phyloP scores from a whole-genome alignment of 2,888 invertebrate genomes.

The Tanypteryx hageni region DNA sequence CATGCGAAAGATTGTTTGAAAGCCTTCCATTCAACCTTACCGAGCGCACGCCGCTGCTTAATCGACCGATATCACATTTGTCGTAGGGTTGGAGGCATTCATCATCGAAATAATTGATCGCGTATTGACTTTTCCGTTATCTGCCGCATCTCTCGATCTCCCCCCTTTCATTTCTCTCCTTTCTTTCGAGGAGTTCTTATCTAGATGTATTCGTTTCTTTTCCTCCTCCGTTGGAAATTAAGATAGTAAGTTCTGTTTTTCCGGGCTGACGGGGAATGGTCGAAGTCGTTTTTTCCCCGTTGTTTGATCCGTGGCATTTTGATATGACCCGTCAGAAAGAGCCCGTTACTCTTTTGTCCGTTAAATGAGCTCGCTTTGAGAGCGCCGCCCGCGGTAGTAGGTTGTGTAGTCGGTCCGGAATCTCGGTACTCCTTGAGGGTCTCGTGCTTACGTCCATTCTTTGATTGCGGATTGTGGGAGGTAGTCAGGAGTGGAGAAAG shows the following conservation, averaged over 20 bases:
- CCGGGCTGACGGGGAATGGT: no score
- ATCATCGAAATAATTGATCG: slow-evolving; percentile 61
- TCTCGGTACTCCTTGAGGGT: not conserved
- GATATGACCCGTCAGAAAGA: no score
- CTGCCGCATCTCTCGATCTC: not conserved
- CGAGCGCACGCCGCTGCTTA: slow-evolving; percentile 25
- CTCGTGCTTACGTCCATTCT: not conserved
- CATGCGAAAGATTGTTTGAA: slow-evolving; percentile 63
- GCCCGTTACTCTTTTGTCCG: no score
- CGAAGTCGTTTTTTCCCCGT: no score
- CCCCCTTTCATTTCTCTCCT: not conserved
- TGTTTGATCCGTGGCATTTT: no score
- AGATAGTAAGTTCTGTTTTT: no score
- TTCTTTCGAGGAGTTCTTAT: no score
- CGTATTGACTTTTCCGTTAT: slow-evolving; percentile 51
- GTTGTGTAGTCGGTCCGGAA: not conserved
- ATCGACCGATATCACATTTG: slow-evolving; percentile 57
- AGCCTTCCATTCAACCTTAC: slow-evolving; percentile 33
- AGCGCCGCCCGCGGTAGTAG: no score
- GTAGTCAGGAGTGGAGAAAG: no score
- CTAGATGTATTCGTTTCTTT: no score
- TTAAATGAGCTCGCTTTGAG: no score
- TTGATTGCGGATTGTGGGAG: not conserved
- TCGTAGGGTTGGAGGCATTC: slow-evolving; percentile 51
- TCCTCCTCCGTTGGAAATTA: no score